Conservation (phyloP, 2,888 invertebrate genomes). For the Auanema sp. region DNA sequence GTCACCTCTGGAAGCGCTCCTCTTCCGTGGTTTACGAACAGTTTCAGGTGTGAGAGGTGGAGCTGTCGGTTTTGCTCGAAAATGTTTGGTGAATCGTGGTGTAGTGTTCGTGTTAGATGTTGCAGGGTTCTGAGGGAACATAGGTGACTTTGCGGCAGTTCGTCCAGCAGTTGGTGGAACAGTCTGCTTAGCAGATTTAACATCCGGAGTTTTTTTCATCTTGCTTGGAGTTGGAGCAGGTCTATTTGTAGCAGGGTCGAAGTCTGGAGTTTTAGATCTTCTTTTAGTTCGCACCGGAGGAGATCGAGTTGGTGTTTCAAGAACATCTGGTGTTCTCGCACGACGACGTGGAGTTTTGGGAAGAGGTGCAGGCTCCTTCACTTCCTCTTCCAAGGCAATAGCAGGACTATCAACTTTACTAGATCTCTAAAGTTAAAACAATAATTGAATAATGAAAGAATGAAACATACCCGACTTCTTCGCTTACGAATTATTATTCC, state of each 20-base stretch:
- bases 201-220: too few species aligned
- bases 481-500: neutral
- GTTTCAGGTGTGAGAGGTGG: conserved; percentile 3
- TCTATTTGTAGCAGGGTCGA: conserved; percentile 7
- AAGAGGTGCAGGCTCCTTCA: too few species aligned
- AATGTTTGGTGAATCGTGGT: conserved; percentile 6
- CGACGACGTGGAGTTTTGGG: conserved; percentile 6
- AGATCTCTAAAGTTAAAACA: neutral
- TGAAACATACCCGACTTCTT: too few species aligned
- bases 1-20: neutral
- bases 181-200: neutral
- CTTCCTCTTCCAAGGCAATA: neutral
- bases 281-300: neutral
- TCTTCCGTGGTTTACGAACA: neutral
- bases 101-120: neutral
- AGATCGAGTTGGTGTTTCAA: conserved; percentile 7
- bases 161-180: neutral
- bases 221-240: too few species aligned
- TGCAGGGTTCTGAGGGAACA: neutral
- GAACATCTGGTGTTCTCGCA: conserved; percentile 16
- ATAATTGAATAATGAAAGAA: too few species aligned
- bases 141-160: neutral
- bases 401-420: neutral
- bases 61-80: neutral
- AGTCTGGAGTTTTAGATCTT: conserved; percentile 22